Conservation (phyloP, 2,797 vertebrate genomes). For the Danionella dracula region DNA sequence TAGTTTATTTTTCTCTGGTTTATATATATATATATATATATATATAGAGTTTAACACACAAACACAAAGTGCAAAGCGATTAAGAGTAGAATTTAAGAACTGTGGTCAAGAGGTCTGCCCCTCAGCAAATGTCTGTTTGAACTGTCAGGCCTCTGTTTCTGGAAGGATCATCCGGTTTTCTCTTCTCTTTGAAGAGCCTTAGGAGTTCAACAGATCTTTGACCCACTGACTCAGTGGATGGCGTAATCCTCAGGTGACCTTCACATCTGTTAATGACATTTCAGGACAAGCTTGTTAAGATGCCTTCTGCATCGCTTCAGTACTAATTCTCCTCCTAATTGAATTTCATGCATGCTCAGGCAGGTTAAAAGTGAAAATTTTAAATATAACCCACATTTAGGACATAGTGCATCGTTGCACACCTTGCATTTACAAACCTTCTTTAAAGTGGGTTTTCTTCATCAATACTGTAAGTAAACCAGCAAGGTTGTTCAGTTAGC, state of each 20-base stretch:
- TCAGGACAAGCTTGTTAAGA: not conserved
- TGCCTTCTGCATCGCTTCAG: not conserved
- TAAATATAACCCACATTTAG: no score
- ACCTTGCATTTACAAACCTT: no score
- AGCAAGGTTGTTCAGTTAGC: not conserved
- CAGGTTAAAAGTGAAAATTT: no score
- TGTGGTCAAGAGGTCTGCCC: no score
- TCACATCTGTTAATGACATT: not conserved
- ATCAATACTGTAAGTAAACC: not conserved
- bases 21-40: no score
- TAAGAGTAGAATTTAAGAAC: no score
- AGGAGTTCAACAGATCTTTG: constrained; percentile 11
- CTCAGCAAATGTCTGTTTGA: not conserved
- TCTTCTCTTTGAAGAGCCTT: not conserved
- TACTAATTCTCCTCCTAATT: not conserved
- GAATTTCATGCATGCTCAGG: not conserved
- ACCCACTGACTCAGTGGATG: not conserved
- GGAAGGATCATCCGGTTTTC: constrained; percentile 1
- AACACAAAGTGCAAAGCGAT: no score
- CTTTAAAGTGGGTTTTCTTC: not conserved
- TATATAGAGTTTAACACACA: no score
- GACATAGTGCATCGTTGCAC: no score
- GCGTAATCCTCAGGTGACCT: constrained; percentile 8
- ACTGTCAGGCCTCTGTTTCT: not conserved
- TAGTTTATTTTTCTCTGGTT: no score